Evolutionary conservation across 2,113 vertebrate genomes (phyloP).

Genomic region (Bambusicola thoracicus): DNA sequence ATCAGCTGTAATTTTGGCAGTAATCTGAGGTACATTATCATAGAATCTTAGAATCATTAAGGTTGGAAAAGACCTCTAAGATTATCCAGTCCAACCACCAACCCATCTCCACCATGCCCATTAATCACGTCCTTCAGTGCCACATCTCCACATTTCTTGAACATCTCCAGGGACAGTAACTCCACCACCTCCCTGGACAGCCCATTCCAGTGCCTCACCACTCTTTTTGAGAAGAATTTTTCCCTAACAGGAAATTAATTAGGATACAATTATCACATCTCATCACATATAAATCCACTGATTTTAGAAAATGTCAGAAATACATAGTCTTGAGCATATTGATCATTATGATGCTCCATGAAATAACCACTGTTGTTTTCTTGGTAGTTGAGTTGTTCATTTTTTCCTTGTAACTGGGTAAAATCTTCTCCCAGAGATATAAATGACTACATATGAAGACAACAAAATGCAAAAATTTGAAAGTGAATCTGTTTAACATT

Average conservation of each 20-base stretch:
- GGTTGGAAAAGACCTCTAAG: no score
- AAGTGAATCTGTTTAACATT: background rate
- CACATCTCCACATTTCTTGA: no score
- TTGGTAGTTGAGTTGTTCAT: conserved; percentile 19
- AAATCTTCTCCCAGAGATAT: conserved; percentile 31
- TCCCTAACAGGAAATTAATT: no score
- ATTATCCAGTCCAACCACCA: no score
- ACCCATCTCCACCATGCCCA: no score
- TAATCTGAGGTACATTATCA: background rate
- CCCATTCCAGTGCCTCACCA: no score
- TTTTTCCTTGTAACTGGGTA: conserved; percentile 38
- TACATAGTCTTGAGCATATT: conserved; percentile 1
- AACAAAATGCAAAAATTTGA: conserved; percentile 10
- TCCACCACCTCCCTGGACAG: no score
- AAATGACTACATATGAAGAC: background rate
- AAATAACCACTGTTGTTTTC: conserved; percentile 33
- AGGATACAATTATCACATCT: background rate
- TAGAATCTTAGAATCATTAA: no score
- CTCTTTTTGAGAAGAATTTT: no score
- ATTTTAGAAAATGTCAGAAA: background rate
- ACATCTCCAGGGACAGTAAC: no score
- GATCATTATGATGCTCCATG: background rate
- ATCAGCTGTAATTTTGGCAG: background rate
- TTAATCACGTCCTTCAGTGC: no score
- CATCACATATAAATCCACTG: background rate